Base-by-base conservation (phyloP, 2,797 vertebrate species). In the Phoebastria nigripes region DNA sequence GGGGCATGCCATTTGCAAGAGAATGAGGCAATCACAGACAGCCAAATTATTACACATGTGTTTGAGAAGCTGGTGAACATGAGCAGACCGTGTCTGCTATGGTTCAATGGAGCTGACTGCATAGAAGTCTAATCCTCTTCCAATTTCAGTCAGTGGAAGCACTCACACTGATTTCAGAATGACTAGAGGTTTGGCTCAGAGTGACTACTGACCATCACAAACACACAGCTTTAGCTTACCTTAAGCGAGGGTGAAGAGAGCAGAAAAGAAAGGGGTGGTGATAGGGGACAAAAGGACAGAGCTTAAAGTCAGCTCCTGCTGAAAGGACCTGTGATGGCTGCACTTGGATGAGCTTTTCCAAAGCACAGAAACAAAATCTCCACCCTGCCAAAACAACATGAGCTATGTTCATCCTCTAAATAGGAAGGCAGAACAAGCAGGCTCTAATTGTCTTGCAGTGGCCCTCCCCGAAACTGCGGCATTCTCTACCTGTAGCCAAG, bases 51-150 rank as follows among this genome's bases (percentile, higher is more conserved):
- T 87, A 26, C 62, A 76, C 6, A 0, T 42, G 58, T 22, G 89
- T 93, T 55, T 82, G 58, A 78, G 73, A 77, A 86, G 54, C 33
- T 94, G 70, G 72, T 82, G 71, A 93, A 63, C 61, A 49, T 9
- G 41, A 81, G 51, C 37, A 63, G 55, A 56, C 33, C 37, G 28
- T 28, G 28, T 62, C 42, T 71, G 42, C 56, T 77, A 28, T 52
- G 65, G 73, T 80, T 94, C 87, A 87, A 2, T 41, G 78, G 65
- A 95, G 29, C 55, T 87, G 78, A 52, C 71, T 78, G 86, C n/a
- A 35, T 29, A 80, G 73, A 95, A 63, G 37, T n/a, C 63, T 95
- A 93, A 94, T 92, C 83, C 71, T 93, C 90, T 91, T 93, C 90
- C 33, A 73, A 51, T 87, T 92, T 85, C 71, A 78, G 24, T n/a